phyloP scores from a whole-genome alignment of 2,113 vertebrate species.

The Dryoscopus gambensis region DNA sequence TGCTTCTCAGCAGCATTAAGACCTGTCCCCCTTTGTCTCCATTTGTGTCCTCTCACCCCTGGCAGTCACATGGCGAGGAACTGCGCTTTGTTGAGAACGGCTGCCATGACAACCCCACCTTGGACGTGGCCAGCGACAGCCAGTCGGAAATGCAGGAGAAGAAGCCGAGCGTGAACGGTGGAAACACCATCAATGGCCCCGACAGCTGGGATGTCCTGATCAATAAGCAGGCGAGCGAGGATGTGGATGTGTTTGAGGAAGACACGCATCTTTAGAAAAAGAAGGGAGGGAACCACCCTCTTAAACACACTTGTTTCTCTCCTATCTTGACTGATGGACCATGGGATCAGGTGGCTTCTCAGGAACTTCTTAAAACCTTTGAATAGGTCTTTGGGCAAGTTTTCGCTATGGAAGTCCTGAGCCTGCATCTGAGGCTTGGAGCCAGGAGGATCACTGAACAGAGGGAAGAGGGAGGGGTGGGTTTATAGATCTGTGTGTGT shows the following conservation, averaged over 20 bases:
- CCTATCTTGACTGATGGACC: constrained; percentile 25
- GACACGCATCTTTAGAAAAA: constrained; percentile 91
- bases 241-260: constrained; percentile 88
- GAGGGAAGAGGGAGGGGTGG: constrained; percentile 39
- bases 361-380: constrained; percentile 48
- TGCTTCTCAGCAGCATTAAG: neutral
- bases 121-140: constrained; percentile 92
- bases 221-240: constrained; percentile 85
- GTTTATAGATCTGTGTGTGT: constrained; percentile 51
- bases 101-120: constrained; percentile 96
- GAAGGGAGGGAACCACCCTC: neutral
- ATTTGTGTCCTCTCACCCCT: neutral
- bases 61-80: constrained; percentile 85
- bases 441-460: constrained; percentile 25
- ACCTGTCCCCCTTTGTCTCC: neutral
- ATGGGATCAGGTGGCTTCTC: constrained; percentile 48
- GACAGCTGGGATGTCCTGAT: constrained; percentile 90
- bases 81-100: constrained; percentile 96
- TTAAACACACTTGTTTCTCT: constrained; percentile 3
- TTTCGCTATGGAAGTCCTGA: constrained; percentile 34
- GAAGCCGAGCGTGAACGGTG: constrained; percentile 88
- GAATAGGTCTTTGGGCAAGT: constrained; percentile 7
- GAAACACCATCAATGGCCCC: constrained; percentile 73
- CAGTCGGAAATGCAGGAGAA: constrained; percentile 92
- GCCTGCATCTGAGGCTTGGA: constrained; percentile 11